Percentiles rank a stretch among this genome's conserved stretches.
Conservation (phyloP, 1,140 invertebrate genomes). For the Atta colombica region DNA sequence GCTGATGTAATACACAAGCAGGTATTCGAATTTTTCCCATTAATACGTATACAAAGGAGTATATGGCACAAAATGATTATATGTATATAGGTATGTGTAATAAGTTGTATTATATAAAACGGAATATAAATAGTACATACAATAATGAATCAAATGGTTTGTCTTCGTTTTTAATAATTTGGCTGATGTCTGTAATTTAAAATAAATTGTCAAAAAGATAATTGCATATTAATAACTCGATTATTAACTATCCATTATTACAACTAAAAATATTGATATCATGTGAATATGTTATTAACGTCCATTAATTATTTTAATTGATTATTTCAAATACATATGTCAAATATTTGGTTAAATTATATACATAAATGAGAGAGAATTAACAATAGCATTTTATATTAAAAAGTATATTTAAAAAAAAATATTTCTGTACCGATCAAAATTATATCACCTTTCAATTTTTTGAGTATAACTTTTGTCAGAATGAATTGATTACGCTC, state of each 20-base stretch:
- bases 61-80: background rate
- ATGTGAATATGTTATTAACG: background rate
- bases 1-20: background rate
- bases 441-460: too few species aligned
- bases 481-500: too few species aligned
- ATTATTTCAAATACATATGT: background rate
- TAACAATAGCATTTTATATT: background rate
- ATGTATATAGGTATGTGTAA: background rate
- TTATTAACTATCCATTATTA: constrained; percentile 11
- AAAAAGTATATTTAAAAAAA: background rate
- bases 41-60: background rate
- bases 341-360: background rate
- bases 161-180: background rate
- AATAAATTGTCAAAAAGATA: background rate
- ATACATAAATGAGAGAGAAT: constrained; percentile 14
- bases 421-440: background rate
- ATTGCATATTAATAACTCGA: background rate
- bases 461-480: too few species aligned
- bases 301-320: background rate
- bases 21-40: constrained; percentile 12
- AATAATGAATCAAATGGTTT: background rate
- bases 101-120: too few species aligned
- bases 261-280: background rate
- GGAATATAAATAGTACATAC: background rate
- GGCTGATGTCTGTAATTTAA: background rate